A percentile compares a stretch with the other conserved stretches of the same genome.
Evolutionary conservation across 2,113 vertebrate species (phyloP).

Genomic region (Xiphophorus couchianus): DNA sequence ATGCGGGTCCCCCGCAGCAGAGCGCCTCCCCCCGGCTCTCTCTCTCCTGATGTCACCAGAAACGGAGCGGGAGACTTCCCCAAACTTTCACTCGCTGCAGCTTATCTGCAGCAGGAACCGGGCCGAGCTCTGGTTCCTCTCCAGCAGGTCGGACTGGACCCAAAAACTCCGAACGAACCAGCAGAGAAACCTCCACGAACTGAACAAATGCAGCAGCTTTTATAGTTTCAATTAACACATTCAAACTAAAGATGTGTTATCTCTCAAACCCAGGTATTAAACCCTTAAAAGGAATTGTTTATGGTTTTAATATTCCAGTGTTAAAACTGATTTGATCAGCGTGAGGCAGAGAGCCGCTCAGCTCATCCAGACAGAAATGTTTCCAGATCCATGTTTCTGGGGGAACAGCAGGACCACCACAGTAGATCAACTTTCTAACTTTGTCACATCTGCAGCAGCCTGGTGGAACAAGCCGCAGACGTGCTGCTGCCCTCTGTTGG

Average conservation of each 20-base stretch:
- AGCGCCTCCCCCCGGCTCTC: slow-evolving; percentile 38
- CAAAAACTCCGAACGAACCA: slow-evolving; percentile 26
- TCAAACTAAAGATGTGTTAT: not conserved
- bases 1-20: slow-evolving; percentile 63
- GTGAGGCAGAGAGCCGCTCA: not conserved
- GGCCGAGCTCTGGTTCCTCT: slow-evolving; percentile 1
- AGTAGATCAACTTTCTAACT: not conserved
- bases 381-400: not conserved
- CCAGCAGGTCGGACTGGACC: slow-evolving; percentile 16
- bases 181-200: not conserved
- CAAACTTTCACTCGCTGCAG: slow-evolving; percentile 56
- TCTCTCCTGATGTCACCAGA: slow-evolving; percentile 79
- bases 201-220: no score
- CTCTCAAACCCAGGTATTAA: not conserved
- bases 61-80: slow-evolving; percentile 19
- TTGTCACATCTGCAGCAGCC: not conserved
- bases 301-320: not conserved
- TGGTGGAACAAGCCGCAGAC: slow-evolving; percentile 18
- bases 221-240: no score
- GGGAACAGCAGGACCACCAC: not conserved
- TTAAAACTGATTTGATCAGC: no score
- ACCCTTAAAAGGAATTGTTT: no score
- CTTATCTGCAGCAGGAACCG: slow-evolving; percentile 35
- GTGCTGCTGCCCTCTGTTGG: slow-evolving; percentile 73
- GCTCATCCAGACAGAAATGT: not conserved